A percentile compares a stretch with the other conserved stretches of the same genome.
Conservation (phyloP, 2,888 invertebrate genomes). For the Ectemnius cavifrons region DNA sequence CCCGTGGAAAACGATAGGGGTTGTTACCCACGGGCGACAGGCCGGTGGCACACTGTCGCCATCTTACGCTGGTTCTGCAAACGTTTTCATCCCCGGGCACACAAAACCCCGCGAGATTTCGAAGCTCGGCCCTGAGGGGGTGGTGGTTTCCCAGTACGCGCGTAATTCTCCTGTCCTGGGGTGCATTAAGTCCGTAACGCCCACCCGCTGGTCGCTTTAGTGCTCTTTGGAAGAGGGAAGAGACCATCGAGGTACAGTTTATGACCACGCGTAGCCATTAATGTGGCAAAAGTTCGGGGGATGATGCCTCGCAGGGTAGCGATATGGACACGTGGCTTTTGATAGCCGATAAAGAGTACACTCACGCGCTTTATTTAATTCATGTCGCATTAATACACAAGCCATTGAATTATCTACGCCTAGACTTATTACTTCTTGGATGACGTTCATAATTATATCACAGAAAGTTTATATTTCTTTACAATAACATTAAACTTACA, state of each 20-base stretch:
- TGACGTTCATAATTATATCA: too few relatives aligned
- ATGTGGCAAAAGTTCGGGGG: not conserved
- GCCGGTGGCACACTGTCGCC: constrained; percentile 59
- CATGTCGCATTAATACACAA: too few relatives aligned
- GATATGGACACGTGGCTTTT: constrained; percentile 3
- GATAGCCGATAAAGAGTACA: not conserved
- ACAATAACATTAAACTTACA: not conserved
- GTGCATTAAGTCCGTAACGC: not conserved
- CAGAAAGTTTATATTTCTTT: too few relatives aligned
- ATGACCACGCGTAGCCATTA: not conserved
- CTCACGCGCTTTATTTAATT: too few relatives aligned
- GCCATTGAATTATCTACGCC: too few relatives aligned
- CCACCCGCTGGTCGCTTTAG: not conserved
- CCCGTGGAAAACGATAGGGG: constrained; percentile 22
- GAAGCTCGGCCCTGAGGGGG: constrained; percentile 4
- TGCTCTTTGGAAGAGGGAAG: not conserved
- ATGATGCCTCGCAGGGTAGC: not conserved
- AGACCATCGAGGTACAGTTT: not conserved
- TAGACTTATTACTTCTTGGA: too few relatives aligned
- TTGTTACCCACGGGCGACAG: constrained; percentile 31
- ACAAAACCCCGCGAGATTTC: constrained; percentile 24
- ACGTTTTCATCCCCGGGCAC: constrained; percentile 48
- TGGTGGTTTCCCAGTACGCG: constrained; percentile 5
- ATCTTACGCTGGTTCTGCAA: constrained; percentile 54
- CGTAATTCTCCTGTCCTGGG: not conserved